Conservation (phyloP, 2,797 vertebrate genomes). For the Chaetophractus vellerosus region DNA sequence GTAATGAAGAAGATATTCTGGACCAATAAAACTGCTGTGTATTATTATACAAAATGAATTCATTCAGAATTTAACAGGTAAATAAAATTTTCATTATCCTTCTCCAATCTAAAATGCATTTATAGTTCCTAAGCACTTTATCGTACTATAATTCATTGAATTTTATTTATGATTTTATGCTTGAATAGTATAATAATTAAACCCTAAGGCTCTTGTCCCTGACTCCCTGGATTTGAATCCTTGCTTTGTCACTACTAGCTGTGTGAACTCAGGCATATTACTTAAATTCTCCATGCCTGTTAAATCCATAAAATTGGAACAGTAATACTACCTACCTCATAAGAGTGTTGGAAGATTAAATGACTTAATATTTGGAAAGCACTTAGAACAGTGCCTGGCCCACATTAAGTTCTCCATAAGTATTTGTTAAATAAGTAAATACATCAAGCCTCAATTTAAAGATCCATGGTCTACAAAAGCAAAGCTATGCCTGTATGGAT, state of each 20-base stretch:
- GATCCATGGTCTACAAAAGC: not conserved
- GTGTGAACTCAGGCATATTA: not conserved
- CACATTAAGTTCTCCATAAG: not conserved
- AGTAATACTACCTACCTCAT: not conserved
- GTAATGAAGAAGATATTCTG: not conserved
- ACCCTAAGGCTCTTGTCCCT: not conserved
- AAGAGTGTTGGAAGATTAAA: not conserved
- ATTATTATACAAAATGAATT: constrained; percentile 39
- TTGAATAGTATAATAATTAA: not conserved
- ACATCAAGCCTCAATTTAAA: not conserved
- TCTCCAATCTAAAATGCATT: not conserved
- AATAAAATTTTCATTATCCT: constrained; percentile 6
- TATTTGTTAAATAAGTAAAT: not conserved
- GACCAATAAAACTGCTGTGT: not conserved
- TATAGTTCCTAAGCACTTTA: not conserved
- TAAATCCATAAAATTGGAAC: not conserved
- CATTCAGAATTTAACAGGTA: constrained; percentile 1
- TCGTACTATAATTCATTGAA: constrained; percentile 31
- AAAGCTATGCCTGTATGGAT: not conserved
- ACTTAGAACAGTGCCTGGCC: not conserved
- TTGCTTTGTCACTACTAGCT: not conserved
- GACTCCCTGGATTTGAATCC: not conserved
- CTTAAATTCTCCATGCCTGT: not conserved
- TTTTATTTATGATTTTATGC: not conserved
- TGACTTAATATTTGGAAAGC: not conserved